phyloP scores from a whole-genome alignment of 1,140 invertebrate species.

The Pseudomyrmex flavicornis region DNA sequence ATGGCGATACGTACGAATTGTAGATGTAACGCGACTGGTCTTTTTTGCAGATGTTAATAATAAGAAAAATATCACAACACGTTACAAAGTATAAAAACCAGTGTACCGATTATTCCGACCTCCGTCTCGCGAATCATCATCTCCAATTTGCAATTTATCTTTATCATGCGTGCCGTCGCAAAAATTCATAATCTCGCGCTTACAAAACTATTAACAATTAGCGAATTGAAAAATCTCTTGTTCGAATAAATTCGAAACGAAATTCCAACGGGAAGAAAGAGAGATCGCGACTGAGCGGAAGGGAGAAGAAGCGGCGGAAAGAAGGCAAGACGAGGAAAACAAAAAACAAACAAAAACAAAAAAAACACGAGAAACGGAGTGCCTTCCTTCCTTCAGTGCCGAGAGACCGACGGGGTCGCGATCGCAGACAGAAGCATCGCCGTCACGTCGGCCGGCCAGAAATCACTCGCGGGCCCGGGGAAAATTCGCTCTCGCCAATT shows the following conservation, averaged over 20 bases:
- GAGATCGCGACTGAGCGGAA: neutral
- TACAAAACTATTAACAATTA: neutral
- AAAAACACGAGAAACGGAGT: neutral
- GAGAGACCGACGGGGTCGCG: constrained; percentile 75
- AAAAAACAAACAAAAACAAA: constrained; percentile 16
- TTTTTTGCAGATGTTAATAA: constrained; percentile 69
- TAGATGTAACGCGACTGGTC: constrained; percentile 67
- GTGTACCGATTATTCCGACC: constrained; percentile 47
- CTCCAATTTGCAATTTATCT: neutral
- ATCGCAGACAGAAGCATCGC: constrained; percentile 80
- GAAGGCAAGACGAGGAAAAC: neutral
- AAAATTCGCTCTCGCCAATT: constrained; percentile 80
- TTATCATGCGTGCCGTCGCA: neutral
- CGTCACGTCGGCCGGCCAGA: constrained; percentile 79
- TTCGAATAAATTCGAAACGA: neutral
- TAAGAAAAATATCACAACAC: constrained; percentile 63
- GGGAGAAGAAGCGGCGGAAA: neutral
- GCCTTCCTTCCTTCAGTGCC: constrained; percentile 30
- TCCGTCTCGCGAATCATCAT: neutral
- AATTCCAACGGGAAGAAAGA: neutral
- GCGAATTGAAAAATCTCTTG: neutral
- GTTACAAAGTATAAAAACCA: constrained; percentile 60
- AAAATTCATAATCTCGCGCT: neutral
- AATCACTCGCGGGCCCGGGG: constrained; percentile 77
- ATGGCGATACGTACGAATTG: constrained; percentile 58